A percentile compares a stretch with the other conserved stretches of the same genome.
Evolutionary conservation across 37 sponge, comb jelly and placozoan species (phyloP).

Genomic region (Corticium candelabrum): DNA sequence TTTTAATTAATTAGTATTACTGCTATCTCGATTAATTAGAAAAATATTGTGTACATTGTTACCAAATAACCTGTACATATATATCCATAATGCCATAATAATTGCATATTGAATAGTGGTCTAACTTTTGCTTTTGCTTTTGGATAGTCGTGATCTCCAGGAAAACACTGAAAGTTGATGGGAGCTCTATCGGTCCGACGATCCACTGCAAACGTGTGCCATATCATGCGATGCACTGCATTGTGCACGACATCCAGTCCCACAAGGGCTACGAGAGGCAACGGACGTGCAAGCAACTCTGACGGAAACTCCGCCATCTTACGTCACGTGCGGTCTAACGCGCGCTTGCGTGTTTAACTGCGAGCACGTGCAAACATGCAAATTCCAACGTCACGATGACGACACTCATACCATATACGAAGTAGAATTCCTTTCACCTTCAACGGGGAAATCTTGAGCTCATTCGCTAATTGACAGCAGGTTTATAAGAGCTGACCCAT

Average conservation of each 20-base stretch:
- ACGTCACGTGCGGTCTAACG: no score
- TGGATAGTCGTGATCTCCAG: constrained; percentile 47
- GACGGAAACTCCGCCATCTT: constrained; percentile 36
- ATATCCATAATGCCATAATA: constrained; percentile 3
- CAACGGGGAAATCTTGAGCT: no score
- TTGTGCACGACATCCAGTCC: constrained; percentile 75
- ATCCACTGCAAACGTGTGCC: constrained; percentile 64
- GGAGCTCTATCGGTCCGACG: constrained; percentile 34
- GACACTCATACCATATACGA: no score
- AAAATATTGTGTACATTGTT: not conserved
- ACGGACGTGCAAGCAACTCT: constrained; percentile 39
- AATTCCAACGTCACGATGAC: no score
- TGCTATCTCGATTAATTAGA: no score
- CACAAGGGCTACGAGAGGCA: constrained; percentile 53
- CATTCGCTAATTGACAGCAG: no score
- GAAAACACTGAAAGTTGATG: constrained; percentile 32
- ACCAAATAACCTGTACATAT: not conserved
- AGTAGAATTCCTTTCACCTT: no score
- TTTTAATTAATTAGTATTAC: no score
- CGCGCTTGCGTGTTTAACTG: no score
- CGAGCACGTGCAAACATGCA: no score
- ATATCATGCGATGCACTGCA: constrained; percentile 70
- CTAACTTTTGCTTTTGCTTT: not conserved
- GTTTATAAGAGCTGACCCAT: no score
- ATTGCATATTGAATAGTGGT: constrained; percentile 13